Evolutionary conservation across 2,888 invertebrate genomes (phyloP).

Genomic region (Drosophila villosipedis): DNA sequence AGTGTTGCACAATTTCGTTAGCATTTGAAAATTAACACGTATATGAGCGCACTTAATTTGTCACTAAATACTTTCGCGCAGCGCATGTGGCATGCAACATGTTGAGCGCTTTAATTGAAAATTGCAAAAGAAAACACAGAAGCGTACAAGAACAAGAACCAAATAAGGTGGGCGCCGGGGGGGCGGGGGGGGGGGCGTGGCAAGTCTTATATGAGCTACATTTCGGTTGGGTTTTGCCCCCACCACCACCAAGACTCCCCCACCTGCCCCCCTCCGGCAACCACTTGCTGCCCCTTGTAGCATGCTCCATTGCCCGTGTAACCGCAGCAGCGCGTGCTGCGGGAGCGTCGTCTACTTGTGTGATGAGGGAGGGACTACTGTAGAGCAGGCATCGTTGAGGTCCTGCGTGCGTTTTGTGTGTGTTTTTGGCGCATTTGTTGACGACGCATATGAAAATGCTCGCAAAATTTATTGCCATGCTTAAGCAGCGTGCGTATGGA

Average conservation of each 20-base stretch:
- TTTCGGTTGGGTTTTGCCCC: conserved; percentile 28
- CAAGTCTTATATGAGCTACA: conserved; percentile 52
- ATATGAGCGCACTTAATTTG: conserved; percentile 74
- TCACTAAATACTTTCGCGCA: conserved; percentile 69
- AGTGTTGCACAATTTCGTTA: conserved; percentile 3
- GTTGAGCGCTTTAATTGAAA: conserved; percentile 76
- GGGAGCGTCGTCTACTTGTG: conserved; percentile 11
- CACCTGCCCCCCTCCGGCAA: not conserved
- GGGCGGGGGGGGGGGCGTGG: not conserved
- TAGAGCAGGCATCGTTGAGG: conserved; percentile 21
- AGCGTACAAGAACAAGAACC: conserved; percentile 33
- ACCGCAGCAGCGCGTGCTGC: conserved; percentile 52
- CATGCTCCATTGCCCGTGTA: conserved; percentile 56
- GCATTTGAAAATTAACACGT: conserved; percentile 73
- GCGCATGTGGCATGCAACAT: conserved; percentile 71
- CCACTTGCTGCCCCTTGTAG: conserved; percentile 13
- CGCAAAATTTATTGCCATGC: conserved; percentile 74
- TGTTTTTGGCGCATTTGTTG: conserved; percentile 61
- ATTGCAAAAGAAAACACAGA: conserved; percentile 65
- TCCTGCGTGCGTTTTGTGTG: conserved; percentile 44
- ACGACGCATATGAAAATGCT: conserved; percentile 76
- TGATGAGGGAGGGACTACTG: not conserved
- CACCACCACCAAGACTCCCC: too few relatives aligned
- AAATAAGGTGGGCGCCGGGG: not conserved
- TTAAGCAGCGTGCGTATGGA: conserved; percentile 77